Conservation (phyloP, 1,140 invertebrate genomes). For the Brachionus calyciflorus region DNA sequence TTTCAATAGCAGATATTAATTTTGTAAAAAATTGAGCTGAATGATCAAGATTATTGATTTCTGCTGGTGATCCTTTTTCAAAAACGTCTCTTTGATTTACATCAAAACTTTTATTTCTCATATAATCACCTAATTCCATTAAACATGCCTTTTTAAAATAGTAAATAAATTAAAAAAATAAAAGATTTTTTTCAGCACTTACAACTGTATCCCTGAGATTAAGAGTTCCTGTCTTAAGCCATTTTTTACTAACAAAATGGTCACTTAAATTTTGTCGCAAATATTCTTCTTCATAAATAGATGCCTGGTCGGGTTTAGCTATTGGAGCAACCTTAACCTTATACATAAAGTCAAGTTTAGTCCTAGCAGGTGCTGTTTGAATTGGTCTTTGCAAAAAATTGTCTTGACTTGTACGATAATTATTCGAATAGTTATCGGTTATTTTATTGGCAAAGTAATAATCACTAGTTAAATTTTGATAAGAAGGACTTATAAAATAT, state of each 20-base stretch:
- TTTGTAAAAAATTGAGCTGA: constrained; percentile 1
- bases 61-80: background rate
- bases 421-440: constrained; percentile 33
- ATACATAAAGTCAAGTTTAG: constrained; percentile 21
- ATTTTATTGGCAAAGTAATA: constrained; percentile 12
- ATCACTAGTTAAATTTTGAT: constrained; percentile 31
- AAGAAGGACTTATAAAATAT: constrained; percentile 23
- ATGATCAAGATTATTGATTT: constrained; percentile 5
- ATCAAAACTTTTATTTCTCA: constrained; percentile 46
- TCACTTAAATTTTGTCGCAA: constrained; percentile 2
- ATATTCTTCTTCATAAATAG: constrained; percentile 5
- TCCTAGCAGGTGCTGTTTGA: background rate
- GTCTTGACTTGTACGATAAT: constrained; percentile 25
- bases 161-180: background rate
- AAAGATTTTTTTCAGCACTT: background rate
- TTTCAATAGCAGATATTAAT: constrained; percentile 26
- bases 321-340: background rate
- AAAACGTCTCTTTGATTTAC: constrained; percentile 29
- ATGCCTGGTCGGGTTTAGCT: constrained; percentile 3
- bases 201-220: constrained; percentile 20
- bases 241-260: constrained; percentile 36
- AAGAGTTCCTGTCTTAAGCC: constrained; percentile 13
- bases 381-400: background rate
- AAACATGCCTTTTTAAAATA: constrained; percentile 18
- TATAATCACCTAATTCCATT: constrained; percentile 35